These are phyloP conservation scores for Patiria miniata DNA, from an alignment of 35 echinoderm and acorn worm species.

Conservation along the genomic window DNA sequence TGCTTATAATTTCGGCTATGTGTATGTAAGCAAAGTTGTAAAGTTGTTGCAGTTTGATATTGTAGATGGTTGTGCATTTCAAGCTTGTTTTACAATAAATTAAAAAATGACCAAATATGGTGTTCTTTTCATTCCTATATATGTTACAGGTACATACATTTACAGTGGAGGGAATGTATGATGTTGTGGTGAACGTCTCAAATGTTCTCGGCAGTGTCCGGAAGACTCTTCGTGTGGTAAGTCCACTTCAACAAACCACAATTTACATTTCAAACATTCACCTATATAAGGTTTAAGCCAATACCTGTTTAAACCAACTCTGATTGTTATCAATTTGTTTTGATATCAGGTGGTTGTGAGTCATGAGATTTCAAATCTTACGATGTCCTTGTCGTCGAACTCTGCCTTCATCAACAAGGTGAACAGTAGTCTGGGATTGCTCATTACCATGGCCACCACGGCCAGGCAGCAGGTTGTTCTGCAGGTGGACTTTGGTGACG, in stretches of 20 bases:
- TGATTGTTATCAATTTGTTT: not conserved
- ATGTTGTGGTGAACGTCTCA: slow-evolving; percentile 68
- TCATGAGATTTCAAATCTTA: slow-evolving; percentile 55
- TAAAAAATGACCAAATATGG: too few species aligned
- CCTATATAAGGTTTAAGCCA: too few species aligned
- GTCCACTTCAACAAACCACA: not conserved
- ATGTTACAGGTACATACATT: slow-evolving; percentile 67
- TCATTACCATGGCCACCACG: slow-evolving; percentile 71
- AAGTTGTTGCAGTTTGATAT: too few species aligned
- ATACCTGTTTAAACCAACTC: not conserved
- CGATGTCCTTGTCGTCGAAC: slow-evolving; percentile 31
- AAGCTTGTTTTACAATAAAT: too few species aligned
- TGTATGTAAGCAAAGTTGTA: too few species aligned
- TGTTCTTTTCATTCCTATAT: not conserved
- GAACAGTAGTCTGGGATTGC: slow-evolving; percentile 58
- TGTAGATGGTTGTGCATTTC: too few species aligned
- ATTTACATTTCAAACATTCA: not conserved
- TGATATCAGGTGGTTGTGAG: slow-evolving; percentile 66
- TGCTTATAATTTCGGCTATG: too few species aligned
- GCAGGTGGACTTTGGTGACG: slow-evolving; percentile 85
- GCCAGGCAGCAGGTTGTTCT: slow-evolving; percentile 58
- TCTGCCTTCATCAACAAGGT: slow-evolving; percentile 28
- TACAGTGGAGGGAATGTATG: slow-evolving; percentile 46
- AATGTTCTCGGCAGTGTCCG: slow-evolving; percentile 67
- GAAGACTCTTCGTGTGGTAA: slow-evolving; percentile 75